phyloP scores from a whole-genome alignment of 2,888 invertebrate species.

The Nomada ferruginata region DNA sequence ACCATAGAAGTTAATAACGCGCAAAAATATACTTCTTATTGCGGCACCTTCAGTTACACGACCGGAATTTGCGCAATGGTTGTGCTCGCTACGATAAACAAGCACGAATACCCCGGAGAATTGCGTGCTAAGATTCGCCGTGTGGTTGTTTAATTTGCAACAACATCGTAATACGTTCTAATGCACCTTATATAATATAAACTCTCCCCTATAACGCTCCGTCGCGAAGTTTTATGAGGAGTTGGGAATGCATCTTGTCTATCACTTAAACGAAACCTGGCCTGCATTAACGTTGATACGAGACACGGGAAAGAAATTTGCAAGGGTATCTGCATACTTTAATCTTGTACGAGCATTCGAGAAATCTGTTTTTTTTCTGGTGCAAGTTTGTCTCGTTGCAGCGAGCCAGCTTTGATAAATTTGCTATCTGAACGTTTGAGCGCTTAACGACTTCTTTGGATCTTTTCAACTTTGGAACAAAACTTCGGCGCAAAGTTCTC shows the following conservation, averaged over 20 bases:
- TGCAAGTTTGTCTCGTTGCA: neutral
- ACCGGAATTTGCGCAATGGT: conserved; percentile 55
- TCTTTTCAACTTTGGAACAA: conserved; percentile 19
- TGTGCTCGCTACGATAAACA: conserved; percentile 48
- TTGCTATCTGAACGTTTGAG: neutral
- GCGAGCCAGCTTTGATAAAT: neutral
- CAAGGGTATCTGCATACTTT: neutral
- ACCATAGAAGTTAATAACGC: neutral
- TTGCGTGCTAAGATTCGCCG: conserved; percentile 35
- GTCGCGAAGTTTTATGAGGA: neutral
- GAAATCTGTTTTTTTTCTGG: neutral
- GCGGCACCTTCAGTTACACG: conserved; percentile 1
- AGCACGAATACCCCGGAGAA: conserved; percentile 17
- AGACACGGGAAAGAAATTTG: neutral
- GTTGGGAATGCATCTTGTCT: neutral
- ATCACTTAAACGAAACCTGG: neutral
- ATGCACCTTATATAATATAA: neutral
- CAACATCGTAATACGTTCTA: conserved; percentile 24
- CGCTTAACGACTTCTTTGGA: neutral
- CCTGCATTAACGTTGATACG: neutral
- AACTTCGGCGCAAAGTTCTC: neutral
- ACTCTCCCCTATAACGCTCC: neutral
- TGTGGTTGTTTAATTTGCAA: neutral
- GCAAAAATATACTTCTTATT: neutral
- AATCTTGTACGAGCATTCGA: too few species aligned